Evolutionary conservation across 2,797 vertebrate species (phyloP).

Genomic region (Gila robusta): DNA sequence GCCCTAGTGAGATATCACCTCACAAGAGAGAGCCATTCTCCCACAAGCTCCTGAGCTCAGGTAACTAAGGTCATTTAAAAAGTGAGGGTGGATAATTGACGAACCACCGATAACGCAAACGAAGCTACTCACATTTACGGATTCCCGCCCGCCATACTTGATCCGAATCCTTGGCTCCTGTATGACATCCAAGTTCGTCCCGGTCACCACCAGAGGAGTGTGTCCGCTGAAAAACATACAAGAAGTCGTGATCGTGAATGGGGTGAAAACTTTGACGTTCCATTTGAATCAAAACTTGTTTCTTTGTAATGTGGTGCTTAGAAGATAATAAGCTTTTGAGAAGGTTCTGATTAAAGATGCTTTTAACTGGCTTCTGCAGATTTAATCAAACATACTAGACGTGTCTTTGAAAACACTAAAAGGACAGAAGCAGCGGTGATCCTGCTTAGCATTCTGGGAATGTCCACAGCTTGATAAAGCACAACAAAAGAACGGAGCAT

Average conservation of each 20-base stretch:
- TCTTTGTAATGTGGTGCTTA: slow-evolving; percentile 53
- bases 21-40: slow-evolving; percentile 34
- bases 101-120: slow-evolving; percentile 29
- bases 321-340: slow-evolving; percentile 68
- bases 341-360: slow-evolving; percentile 67
- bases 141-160: slow-evolving; percentile 93
- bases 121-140: slow-evolving; percentile 89
- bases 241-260: neutral
- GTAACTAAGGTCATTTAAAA: slow-evolving; percentile 50
- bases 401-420: slow-evolving; percentile 62
- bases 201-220: slow-evolving; percentile 91
- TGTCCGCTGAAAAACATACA: slow-evolving; percentile 82
- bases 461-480: slow-evolving; percentile 54
- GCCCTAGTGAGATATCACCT: slow-evolving; percentile 45
- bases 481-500: slow-evolving; percentile 57
- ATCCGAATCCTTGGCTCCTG: slow-evolving; percentile 95
- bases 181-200: slow-evolving; percentile 96
- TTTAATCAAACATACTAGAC: slow-evolving; percentile 60
- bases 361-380: slow-evolving; percentile 65
- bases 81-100: slow-evolving; percentile 25
- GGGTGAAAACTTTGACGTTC: neutral
- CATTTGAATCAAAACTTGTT: slow-evolving; percentile 53
- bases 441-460: slow-evolving; percentile 62
- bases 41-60: slow-evolving; percentile 38
- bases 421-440: slow-evolving; percentile 30